Percentiles rank a stretch among this genome's conserved stretches.
Conservation (phyloP, 2,888 invertebrate species). For the Ditula angustiorana region DNA sequence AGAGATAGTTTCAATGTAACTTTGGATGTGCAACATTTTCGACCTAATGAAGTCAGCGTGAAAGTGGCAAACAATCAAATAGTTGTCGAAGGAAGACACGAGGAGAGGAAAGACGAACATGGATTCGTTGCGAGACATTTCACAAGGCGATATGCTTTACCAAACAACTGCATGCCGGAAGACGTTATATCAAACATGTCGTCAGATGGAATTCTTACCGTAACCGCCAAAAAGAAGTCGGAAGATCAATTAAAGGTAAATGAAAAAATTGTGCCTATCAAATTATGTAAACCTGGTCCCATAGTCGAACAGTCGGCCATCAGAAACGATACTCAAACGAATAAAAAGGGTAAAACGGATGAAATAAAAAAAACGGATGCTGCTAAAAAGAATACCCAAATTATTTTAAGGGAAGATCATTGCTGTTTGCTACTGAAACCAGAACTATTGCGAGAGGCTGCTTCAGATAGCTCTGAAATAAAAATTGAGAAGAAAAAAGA, state of each 20-base stretch:
- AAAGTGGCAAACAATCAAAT: constrained; percentile 87
- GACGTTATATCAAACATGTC: constrained; percentile 59
- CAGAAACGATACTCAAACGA: constrained; percentile 5
- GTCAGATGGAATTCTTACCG: constrained; percentile 59
- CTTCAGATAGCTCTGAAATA: constrained; percentile 43
- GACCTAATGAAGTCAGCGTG: constrained; percentile 88
- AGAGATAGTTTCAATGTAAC: constrained; percentile 82
- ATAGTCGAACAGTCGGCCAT: constrained; percentile 27
- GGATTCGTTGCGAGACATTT: constrained; percentile 79
- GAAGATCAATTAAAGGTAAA: constrained; percentile 40
- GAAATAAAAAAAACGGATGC: constrained; percentile 30
- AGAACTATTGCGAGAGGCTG: constrained; percentile 49
- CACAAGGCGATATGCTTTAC: constrained; percentile 73
- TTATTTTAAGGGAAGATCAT: constrained; percentile 55
- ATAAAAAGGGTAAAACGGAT: constrained; percentile 37
- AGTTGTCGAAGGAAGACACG: constrained; percentile 85
- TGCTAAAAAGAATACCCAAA: constrained; percentile 46
- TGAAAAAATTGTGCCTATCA: constrained; percentile 59
- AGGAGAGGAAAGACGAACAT: constrained; percentile 76
- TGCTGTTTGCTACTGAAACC: constrained; percentile 55
- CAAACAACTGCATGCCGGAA: constrained; percentile 57
- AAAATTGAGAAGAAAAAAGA: constrained; percentile 40
- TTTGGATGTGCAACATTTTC: constrained; percentile 89
- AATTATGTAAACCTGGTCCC: constrained; percentile 48
- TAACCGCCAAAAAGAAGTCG: constrained; percentile 51